Evolutionary conservation across 2,113 vertebrate species (phyloP).

Genomic region (Pantherophis guttatus): DNA sequence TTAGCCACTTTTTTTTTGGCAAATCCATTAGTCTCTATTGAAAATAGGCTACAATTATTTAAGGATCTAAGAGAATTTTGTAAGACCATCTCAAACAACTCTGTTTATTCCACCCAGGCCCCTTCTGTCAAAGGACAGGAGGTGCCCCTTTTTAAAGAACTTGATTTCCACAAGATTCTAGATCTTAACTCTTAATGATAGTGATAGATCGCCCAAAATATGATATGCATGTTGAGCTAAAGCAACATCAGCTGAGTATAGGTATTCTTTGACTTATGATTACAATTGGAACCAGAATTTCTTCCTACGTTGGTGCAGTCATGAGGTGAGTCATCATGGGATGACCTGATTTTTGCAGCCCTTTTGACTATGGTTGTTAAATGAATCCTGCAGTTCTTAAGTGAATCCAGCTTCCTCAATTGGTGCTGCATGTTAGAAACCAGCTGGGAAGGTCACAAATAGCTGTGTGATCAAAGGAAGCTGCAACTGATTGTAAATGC

Average conservation of each 20-base stretch:
- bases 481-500: not conserved
- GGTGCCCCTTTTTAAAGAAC: not conserved
- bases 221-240: rapidly evolving
- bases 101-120: too few relatives aligned
- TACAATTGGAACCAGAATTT: not conserved
- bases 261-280: not conserved
- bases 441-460: not conserved
- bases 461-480: not conserved
- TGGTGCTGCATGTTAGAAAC: not conserved
- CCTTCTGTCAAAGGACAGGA: not conserved
- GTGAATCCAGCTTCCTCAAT: not conserved
- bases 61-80: slow-evolving; percentile 21
- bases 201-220: not conserved
- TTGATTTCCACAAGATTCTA: slow-evolving; percentile 1
- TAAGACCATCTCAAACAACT: not conserved
- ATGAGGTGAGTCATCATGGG: not conserved
- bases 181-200: slow-evolving; percentile 3
- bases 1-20: slow-evolving; percentile 15
- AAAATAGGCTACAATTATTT: slow-evolving; percentile 29
- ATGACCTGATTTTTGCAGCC: not conserved
- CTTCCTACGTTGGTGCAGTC: not conserved
- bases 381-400: not conserved
- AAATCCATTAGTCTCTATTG: not conserved
- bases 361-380: not conserved
- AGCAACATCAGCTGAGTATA: not conserved